Conservation (phyloP, 2,113 vertebrate genomes). For the Amazona guildingii region DNA sequence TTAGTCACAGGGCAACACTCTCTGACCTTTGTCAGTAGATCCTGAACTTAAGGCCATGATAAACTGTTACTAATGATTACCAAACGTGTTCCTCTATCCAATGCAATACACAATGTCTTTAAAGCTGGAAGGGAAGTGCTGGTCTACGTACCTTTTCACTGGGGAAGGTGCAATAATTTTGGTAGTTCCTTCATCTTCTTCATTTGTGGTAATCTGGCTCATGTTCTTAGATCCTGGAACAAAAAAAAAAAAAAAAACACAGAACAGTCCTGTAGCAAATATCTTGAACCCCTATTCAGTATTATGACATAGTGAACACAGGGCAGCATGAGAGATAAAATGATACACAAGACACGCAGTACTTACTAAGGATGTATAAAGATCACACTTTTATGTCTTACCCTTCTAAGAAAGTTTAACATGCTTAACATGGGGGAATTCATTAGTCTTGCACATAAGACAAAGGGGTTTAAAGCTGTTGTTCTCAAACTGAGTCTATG, state of each 20-base stretch:
- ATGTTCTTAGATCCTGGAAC: constrained; percentile 70
- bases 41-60: neutral
- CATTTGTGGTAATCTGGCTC: constrained; percentile 65
- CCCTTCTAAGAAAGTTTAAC: neutral
- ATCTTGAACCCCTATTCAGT: neutral
- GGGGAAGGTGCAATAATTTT: constrained; percentile 80
- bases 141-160: constrained; percentile 77
- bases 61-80: neutral
- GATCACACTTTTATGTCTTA: neutral
- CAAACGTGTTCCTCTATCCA: neutral
- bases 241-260: neutral
- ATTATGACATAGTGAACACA: neutral
- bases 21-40: neutral
- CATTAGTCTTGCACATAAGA: neutral
- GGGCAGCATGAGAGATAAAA: neutral
- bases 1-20: neutral
- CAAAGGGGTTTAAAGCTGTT: neutral
- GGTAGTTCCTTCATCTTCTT: constrained; percentile 77
- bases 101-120: neutral
- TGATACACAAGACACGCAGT: neutral
- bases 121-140: neutral
- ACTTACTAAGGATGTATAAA: neutral
- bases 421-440: neutral
- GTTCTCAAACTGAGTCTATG: neutral
- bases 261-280: neutral